Evolutionary conservation across 2,888 invertebrate species (phyloP), one percentile per base, ranked within the genome.

Genomic region (Drosophila setosimentum): DNA sequence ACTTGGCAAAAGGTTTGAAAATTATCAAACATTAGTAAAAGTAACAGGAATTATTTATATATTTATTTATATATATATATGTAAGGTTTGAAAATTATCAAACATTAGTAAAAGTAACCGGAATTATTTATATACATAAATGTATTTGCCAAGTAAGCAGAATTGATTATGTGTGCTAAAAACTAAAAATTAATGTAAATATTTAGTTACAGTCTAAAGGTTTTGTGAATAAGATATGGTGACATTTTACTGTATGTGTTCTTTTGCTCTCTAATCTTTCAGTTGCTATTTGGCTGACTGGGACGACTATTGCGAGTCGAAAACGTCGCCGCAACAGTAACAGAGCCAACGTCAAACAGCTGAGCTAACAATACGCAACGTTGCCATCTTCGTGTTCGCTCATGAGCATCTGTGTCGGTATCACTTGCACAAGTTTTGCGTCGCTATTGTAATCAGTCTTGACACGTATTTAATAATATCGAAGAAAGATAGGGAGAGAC

Each of bases 391-490:
- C 13, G 49, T 13, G 2, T 42, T 32, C 51, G 75, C 62, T 2
- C 53, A 69, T 79, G 66, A 61, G 37, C 66, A 35, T 35, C 55
- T 45, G 33, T 59, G 21, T 27, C 42, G 42, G 21, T 54, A 60
- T 77, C 73, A 68, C 73, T 67, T 61, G 49, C 30, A 59, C 24
- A 57, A 60, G 50, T 55, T 58, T 68, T n/a, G 53, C 48, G 67
- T 66, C 32, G 66, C 11, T 30, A 57, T 66, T 69, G 66, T 58
- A 68, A 61, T 62, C 61, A 66, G 29, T 49, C 29, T 65, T 82
- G 85, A 83, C 84, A 82, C 81, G 85, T 82, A 67, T 50, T 48
- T 72, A 68, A 3, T 24, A 21, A 16, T n/a, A 8, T 16, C 7
- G 5, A n/a, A 37, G 18, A 27, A 7, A 27, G 13, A 11, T 18